These are phyloP conservation scores for Yoshiicerus persimilis DNA, from an alignment of 1,140 invertebrate genomes.

Conservation along the genomic window DNA sequence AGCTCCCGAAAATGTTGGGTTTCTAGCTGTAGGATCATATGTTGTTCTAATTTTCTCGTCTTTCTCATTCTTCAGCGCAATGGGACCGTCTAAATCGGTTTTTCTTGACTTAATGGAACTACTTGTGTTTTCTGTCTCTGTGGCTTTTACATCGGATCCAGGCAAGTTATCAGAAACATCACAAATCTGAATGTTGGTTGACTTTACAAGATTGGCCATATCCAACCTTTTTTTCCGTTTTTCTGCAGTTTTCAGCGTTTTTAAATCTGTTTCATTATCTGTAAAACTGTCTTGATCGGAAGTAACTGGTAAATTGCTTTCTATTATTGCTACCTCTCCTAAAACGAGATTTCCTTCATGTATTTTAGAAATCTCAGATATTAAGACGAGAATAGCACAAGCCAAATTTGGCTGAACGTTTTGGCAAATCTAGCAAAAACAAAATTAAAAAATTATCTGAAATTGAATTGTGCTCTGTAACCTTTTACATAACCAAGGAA, in stretches of 20 bases:
- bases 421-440: slow-evolving; percentile 46
- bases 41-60: slow-evolving; percentile 49
- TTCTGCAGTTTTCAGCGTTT: slow-evolving; percentile 51
- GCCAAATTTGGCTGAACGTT: slow-evolving; percentile 65
- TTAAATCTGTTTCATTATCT: slow-evolving; percentile 53
- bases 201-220: not conserved
- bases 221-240: slow-evolving; percentile 48
- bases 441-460: not conserved
- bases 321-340: slow-evolving; percentile 30
- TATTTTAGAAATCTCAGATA: slow-evolving; percentile 68
- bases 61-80: slow-evolving; percentile 47
- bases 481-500: not conserved
- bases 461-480: slow-evolving; percentile 51
- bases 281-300: slow-evolving; percentile 44
- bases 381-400: slow-evolving; percentile 74
- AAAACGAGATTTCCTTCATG: slow-evolving; percentile 48
- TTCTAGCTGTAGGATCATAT: slow-evolving; percentile 75
- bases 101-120: not conserved
- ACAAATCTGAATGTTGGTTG: not conserved
- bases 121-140: too few relatives aligned
- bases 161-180: not conserved
- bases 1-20: slow-evolving; percentile 79
- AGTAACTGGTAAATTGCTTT: slow-evolving; percentile 19
- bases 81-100: not conserved
- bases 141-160: not conserved